Evolutionary conservation across 2,113 vertebrate species (phyloP), one percentile per base, ranked within the genome.

Genomic region (Channa maculata): DNA sequence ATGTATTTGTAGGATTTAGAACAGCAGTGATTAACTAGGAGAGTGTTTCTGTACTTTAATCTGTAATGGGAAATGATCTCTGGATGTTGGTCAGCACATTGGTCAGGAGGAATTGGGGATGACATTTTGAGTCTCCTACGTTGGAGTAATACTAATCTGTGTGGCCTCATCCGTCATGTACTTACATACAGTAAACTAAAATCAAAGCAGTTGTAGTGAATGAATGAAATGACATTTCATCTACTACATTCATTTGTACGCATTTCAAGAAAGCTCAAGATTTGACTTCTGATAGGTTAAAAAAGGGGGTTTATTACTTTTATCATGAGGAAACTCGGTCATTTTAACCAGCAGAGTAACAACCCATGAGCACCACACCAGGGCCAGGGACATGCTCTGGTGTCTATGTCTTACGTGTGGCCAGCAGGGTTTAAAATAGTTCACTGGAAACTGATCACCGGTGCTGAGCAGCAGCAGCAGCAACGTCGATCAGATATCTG

Each of bases 391-490:
- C 60, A 51, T 61, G 33, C 36, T 58, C 68, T 63, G 48, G 57
- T 63, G 48, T 88, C 43, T 44, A 37, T 63, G 39, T 48, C 62
- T 59, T 43, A 54, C 50, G 50, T 73, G 71, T 76, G 50, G 60
- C 70, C 75, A 68, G 48, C 62, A 43, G 50, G 58, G 79, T 82
- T 87, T 86, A 89, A 91, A 92, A 90, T 90, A 92, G 90, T 24
- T 54, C 54, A 61, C 50, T 53, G 75, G 74, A 88, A 91, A 78
- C 67, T 64, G 86, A 87, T 86, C 62, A 5, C 63, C 64, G 50
- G 38, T 68, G 57, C 77, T 84, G 82, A 87, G 82, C 70, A 46
- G 61, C 77, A 66, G 62, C 12, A 49, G 76, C 88, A 79, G 61
- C 41, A 63, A 39, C 38, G 44, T 6, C 24, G 84, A 54, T 92